These are phyloP conservation scores for Chiloscyllium punctatum DNA, from an alignment of 2,797 vertebrate species.

Conservation along the genomic window DNA sequence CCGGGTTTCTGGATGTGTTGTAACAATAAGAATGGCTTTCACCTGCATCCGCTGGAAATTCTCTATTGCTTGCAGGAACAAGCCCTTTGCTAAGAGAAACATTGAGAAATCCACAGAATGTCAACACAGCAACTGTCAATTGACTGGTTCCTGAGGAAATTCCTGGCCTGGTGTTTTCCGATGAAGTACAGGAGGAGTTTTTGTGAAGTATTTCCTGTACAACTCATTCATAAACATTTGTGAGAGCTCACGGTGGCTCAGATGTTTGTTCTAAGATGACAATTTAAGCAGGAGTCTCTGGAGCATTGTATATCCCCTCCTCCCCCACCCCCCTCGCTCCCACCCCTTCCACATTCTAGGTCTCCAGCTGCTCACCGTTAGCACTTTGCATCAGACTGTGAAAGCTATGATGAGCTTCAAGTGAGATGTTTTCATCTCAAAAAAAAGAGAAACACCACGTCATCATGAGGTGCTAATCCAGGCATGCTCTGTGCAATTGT, in stretches of 20 bases:
- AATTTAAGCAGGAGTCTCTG: neutral
- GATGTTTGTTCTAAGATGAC: conserved; percentile 1
- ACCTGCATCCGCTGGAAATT: neutral
- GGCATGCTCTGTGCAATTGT: neutral
- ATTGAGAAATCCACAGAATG: neutral
- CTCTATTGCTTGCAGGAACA: neutral
- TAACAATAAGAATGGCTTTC: neutral
- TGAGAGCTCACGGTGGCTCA: neutral
- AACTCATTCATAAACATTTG: neutral
- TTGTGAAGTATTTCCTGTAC: neutral
- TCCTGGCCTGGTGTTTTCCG: neutral
- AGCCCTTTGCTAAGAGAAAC: neutral
- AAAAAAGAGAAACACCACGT: neutral
- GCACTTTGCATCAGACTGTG: neutral
- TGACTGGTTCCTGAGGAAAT: neutral
- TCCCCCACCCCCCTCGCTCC: neutral
- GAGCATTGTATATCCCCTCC: neutral
- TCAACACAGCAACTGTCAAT: neutral
- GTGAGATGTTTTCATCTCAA: neutral
- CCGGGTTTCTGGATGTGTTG: neutral
- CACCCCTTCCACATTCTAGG: neutral
- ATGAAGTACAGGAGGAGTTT: neutral
- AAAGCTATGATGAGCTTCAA: neutral
- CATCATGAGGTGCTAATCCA: neutral
- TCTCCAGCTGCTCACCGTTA: neutral